Conservation (phyloP, 2,888 invertebrate genomes). For the Ectropis crepuscularia region DNA sequence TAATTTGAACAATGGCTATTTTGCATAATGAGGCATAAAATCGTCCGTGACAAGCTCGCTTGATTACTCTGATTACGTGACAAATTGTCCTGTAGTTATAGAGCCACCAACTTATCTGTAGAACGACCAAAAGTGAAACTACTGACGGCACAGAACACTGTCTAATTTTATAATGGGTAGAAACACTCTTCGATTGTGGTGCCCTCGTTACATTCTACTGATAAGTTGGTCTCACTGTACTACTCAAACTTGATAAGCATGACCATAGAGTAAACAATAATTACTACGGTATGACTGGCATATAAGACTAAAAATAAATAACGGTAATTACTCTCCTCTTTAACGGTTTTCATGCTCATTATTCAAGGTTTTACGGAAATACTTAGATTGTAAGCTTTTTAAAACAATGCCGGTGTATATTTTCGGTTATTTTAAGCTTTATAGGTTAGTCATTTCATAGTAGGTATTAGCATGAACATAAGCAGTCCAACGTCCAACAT, state of each 20-base stretch:
- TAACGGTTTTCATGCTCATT: background rate
- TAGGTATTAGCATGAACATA: too few relatives aligned
- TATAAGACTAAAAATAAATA: background rate
- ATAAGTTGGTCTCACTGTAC: too few relatives aligned
- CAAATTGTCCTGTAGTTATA: background rate
- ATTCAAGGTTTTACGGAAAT: conserved; percentile 2
- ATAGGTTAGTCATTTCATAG: too few relatives aligned
- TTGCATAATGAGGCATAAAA: conserved; percentile 17
- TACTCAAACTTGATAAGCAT: background rate
- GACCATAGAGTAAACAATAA: conserved; percentile 6
- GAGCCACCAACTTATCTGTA: too few relatives aligned
- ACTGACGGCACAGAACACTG: too few relatives aligned
- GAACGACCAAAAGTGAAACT: too few relatives aligned
- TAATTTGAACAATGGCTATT: conserved; percentile 9
- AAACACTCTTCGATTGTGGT: too few relatives aligned
- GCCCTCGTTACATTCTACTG: too few relatives aligned
- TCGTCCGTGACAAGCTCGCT: conserved; percentile 13
- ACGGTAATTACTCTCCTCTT: background rate
- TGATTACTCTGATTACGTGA: conserved; percentile 10
- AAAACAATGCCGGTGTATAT: background rate
- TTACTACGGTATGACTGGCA: background rate
- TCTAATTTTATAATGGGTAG: too few relatives aligned
- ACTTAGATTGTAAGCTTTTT: background rate
- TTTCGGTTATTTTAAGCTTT: too few relatives aligned
- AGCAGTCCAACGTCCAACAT: too few relatives aligned